These are phyloP conservation scores for Sphyrna mokarran DNA, from an alignment of 2,113 vertebrate genomes.

Conservation along the genomic window DNA sequence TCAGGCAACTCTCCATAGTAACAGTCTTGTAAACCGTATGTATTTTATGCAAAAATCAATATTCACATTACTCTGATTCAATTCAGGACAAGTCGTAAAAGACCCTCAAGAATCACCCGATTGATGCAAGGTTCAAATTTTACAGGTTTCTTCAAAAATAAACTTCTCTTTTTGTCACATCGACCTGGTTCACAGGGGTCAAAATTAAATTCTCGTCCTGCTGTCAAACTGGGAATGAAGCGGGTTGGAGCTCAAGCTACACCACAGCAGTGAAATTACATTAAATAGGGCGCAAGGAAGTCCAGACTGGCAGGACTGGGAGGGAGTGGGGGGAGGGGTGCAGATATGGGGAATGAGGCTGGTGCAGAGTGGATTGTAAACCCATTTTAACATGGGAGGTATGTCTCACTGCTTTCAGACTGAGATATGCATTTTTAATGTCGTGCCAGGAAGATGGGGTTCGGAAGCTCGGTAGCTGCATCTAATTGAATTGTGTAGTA, in stretches of 20 bases:
- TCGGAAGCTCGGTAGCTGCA: neutral
- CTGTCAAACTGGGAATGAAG: neutral
- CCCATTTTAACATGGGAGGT: neutral
- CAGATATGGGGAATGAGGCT: neutral
- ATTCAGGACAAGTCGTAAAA: neutral
- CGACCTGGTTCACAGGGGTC: neutral
- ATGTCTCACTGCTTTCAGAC: neutral
- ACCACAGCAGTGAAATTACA: neutral
- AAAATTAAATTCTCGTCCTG: neutral
- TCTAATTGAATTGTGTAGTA: neutral
- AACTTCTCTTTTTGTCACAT: neutral
- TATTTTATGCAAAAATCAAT: conserved; percentile 23
- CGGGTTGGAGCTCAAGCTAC: neutral
- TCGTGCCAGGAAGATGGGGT: neutral
- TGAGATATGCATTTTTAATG: neutral
- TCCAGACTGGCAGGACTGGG: neutral
- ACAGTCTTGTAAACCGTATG: neutral
- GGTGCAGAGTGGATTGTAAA: neutral
- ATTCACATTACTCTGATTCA: conserved; percentile 14
- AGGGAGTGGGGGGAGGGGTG: neutral
- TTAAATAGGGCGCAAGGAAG: neutral
- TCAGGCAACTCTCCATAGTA: neutral
- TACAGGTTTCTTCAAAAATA: neutral
- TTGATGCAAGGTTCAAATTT: neutral
- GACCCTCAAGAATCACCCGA: neutral